phyloP scores from a whole-genome alignment of 2,113 vertebrate species.

The Bothrops jararaca region DNA sequence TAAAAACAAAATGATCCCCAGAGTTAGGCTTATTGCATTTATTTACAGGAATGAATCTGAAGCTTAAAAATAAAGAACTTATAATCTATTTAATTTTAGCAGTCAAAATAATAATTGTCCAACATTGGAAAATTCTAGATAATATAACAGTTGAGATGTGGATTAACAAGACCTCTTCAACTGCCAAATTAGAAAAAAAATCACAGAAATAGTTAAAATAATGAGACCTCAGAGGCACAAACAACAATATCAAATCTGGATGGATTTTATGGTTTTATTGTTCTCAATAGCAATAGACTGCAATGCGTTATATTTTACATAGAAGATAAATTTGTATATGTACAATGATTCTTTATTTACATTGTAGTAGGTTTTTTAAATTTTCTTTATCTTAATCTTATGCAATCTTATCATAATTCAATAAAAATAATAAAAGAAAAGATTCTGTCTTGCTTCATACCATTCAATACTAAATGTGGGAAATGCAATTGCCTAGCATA shows the following conservation, averaged over 20 bases:
- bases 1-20: too few species aligned
- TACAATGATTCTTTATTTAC: background rate
- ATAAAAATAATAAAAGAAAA: background rate
- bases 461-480: fast-evolving
- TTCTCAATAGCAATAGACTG: background rate
- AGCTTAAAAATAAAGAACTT: background rate
- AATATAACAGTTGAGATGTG: too few species aligned
- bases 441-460: background rate
- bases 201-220: too few species aligned
- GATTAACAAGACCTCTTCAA: too few species aligned
- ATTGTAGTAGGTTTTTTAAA: background rate
- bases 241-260: background rate
- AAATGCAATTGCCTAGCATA: background rate
- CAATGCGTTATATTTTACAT: background rate
- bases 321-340: background rate
- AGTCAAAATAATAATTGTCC: background rate
- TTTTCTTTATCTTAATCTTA: background rate
- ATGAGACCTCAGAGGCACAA: too few species aligned
- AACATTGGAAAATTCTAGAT: too few species aligned
- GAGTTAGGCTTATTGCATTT: background rate
- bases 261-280: background rate
- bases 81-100: background rate
- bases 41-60: background rate
- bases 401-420: background rate
- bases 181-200: too few species aligned